Base-by-base conservation (phyloP, 2,888 invertebrate species). In the Plagiodera versicolora region DNA sequence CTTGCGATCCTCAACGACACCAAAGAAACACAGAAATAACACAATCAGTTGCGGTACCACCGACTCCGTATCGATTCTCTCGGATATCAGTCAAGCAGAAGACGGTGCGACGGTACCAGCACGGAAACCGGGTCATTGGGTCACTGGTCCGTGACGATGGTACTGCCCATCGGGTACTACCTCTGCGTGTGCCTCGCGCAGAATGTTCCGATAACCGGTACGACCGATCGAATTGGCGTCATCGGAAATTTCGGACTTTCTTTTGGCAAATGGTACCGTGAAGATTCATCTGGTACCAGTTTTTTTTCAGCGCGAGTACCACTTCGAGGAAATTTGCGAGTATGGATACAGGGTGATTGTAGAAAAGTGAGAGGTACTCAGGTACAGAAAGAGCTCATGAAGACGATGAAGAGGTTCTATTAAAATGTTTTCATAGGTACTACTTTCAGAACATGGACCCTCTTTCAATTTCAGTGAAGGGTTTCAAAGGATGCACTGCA, bases 71-170 rank as follows among this genome's bases (percentile, higher is more conserved):
- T 51, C 59, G 44, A 52, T 56, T 56, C 24, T 52, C 57, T 56
- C 56, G 64, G 58, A 39, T 55, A 53, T 55, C 60, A 52, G 60
- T 59, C 53, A 20, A 53, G 56, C 53, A 53, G 62, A 67, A 60
- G 62, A 62, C 50, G 67, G 63, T 52, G 58, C 59, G 68, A 69
- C 67, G 67, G 70, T 70, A 68, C 70, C 67, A 69, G 68, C 56
- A 65, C 65, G 67, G 66, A 70, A 80, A 77, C 70, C 74, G 73
- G 80, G 80, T 74, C 79, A 80, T 66, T 73, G 70, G 78, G 80
- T 79, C 78, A 78, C 73, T 77, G 75, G 77, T 76, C 77, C 79
- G 77, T 75, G 73, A 76, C 79, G 74, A 69, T 67, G 66, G 74
- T 69, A 72, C 72, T 76, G 75, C 74, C 76, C 77, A 77, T 56